Percentiles rank a stretch among this genome's conserved stretches.
Conservation (phyloP, 2,797 vertebrate genomes). For the Pterois miles region DNA sequence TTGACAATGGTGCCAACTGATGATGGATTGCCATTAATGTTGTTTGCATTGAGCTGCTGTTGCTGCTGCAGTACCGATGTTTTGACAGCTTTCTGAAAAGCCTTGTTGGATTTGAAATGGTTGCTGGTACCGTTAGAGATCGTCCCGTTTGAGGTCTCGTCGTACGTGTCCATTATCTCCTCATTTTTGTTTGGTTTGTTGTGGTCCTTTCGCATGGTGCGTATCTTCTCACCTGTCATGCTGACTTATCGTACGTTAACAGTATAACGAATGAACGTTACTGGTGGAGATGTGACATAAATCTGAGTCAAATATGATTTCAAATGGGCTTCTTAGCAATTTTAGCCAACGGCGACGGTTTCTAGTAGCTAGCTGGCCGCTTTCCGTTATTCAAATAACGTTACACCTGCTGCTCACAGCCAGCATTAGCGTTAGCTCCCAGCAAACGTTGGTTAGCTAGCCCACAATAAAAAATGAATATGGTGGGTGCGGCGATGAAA, state of each 20-base stretch:
- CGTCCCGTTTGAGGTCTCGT: conserved; percentile 84
- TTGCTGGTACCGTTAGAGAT: conserved; percentile 72
- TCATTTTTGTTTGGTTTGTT: conserved; percentile 89
- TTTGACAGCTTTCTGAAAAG: conserved; percentile 77
- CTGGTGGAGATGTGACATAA: conserved; percentile 1
- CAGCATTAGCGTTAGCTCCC: conserved; percentile 8
- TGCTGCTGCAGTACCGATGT: conserved; percentile 63
- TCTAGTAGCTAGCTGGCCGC: background rate
- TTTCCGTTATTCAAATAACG: conserved; percentile 11
- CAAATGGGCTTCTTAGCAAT: background rate
- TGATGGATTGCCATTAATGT: conserved; percentile 72
- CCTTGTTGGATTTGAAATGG: conserved; percentile 81
- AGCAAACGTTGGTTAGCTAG: too few species aligned
- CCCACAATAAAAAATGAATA: conserved; percentile 57
- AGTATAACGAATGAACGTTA: background rate
- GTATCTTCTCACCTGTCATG: conserved; percentile 96
- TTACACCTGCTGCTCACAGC: conserved; percentile 44
- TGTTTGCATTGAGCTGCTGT: conserved; percentile 79
- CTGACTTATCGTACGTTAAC: conserved; percentile 19
- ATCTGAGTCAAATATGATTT: background rate
- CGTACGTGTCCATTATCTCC: conserved; percentile 86
- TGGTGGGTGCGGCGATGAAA: conserved; percentile 72
- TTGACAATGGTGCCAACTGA: conserved; percentile 53
- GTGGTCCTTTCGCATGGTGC: conserved; percentile 90
- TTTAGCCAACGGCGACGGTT: background rate